Conservation (phyloP, 2,888 invertebrate genomes). For the Teinopalpus imperialis region DNA sequence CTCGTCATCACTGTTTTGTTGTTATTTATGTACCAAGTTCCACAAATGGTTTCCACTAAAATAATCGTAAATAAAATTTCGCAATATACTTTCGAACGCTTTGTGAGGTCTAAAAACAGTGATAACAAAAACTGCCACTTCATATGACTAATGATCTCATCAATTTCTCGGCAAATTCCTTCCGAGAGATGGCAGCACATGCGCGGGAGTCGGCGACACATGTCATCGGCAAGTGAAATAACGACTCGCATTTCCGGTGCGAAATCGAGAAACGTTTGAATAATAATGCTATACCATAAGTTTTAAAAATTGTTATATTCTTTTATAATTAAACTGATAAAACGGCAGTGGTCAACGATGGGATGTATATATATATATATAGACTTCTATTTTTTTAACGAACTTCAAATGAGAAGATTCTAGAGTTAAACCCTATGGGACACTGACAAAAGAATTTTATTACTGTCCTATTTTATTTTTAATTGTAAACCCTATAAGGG, state of each 20-base stretch:
- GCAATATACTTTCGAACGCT: slow-evolving; percentile 6
- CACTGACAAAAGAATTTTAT: too few relatives aligned
- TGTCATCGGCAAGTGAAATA: slow-evolving; percentile 62
- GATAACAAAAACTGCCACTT: slow-evolving; percentile 44
- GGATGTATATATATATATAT: too few relatives aligned
- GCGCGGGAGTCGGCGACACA: slow-evolving; percentile 52
- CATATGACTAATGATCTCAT: slow-evolving; percentile 75
- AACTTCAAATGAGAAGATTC: too few relatives aligned
- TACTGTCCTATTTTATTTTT: too few relatives aligned
- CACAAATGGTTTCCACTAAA: too few relatives aligned
- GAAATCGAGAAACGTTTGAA: slow-evolving; percentile 34
- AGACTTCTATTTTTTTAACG: too few relatives aligned
- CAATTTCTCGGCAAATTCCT: slow-evolving; percentile 62
- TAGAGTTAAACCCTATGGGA: too few relatives aligned
- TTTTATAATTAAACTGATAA: too few relatives aligned
- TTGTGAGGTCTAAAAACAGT: slow-evolving; percentile 60
- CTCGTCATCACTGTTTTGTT: too few relatives aligned
- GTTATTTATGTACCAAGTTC: too few relatives aligned
- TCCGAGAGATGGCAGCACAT: slow-evolving; percentile 53
- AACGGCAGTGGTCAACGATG: too few relatives aligned
- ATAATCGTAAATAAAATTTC: background rate
- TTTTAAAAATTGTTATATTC: slow-evolving; percentile 8
- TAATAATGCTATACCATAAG: slow-evolving; percentile 35
- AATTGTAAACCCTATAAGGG: too few relatives aligned
- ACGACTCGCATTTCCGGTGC: slow-evolving; percentile 67